Percentiles rank a stretch among this genome's conserved stretches.
These are phyloP conservation scores for Drosophila setifemur DNA, from an alignment of 1,140 invertebrate species.

Conservation along the genomic window DNA sequence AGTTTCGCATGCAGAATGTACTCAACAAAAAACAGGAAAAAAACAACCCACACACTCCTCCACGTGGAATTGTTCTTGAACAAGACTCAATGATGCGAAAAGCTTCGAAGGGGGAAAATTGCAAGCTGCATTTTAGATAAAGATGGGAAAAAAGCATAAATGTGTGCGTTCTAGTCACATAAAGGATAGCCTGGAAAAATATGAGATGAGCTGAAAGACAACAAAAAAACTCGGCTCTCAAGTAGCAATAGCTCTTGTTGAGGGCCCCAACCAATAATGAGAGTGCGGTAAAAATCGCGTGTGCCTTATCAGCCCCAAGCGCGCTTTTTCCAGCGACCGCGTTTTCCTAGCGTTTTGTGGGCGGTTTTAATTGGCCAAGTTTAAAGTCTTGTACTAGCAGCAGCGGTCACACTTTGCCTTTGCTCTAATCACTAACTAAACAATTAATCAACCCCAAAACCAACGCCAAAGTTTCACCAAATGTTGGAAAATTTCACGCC, in stretches of 20 bases:
- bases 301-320: conserved; percentile 23
- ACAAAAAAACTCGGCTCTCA: conserved; percentile 45
- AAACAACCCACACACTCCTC: conserved; percentile 5
- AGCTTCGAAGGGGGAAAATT: conserved; percentile 21
- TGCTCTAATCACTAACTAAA: conserved; percentile 57
- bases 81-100: conserved; percentile 22
- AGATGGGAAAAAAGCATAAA: conserved; percentile 3
- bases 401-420: conserved; percentile 11
- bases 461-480: conserved; percentile 56
- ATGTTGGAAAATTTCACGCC: conserved; percentile 32
- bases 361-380: conserved; percentile 27
- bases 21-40: conserved; percentile 5
- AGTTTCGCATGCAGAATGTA: conserved; percentile 21
- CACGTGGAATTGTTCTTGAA: conserved; percentile 45
- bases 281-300: conserved; percentile 19
- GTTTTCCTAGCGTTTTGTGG: conserved; percentile 16
- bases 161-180: conserved; percentile 34
- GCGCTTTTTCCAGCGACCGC: background rate
- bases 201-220: background rate
- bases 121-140: conserved; percentile 59
- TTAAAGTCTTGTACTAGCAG: conserved; percentile 5
- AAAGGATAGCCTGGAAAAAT: background rate
- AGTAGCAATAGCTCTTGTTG: conserved; percentile 72
- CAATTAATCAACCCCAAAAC: conserved; percentile 71
- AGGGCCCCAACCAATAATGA: conserved; percentile 31